These are phyloP conservation scores for Anarsia innoxiella DNA, from an alignment of 2,888 invertebrate genomes.

Conservation along the genomic window DNA sequence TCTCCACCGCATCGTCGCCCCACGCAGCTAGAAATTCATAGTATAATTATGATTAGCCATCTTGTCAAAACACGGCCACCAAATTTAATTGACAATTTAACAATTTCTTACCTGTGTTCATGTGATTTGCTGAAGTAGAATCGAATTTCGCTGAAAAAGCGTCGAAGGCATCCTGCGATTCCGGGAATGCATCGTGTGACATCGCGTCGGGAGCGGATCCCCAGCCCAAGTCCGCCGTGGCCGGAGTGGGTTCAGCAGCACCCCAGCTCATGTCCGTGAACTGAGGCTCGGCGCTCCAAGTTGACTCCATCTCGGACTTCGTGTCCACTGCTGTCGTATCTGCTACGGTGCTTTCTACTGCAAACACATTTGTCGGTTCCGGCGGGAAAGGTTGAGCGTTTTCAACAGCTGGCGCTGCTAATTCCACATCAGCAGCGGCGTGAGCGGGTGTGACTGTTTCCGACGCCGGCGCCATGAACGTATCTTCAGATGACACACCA, in stretches of 20 bases:
- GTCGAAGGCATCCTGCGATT: constrained; percentile 79
- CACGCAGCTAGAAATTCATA: constrained; percentile 45
- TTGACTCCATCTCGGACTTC: background rate
- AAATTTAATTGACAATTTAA: background rate
- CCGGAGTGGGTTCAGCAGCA: background rate
- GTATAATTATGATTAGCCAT: no score
- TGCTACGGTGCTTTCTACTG: no score
- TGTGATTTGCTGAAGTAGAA: constrained; percentile 69
- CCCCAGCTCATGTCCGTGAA: background rate
- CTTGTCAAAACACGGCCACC: no score
- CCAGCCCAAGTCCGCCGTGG: constrained; percentile 35
- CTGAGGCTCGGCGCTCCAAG: background rate
- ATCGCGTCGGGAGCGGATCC: constrained; percentile 38
- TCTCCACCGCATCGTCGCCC: constrained; percentile 64
- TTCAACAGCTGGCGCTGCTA: constrained; percentile 10
- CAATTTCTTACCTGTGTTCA: constrained; percentile 41
- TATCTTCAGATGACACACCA: constrained; percentile 30
- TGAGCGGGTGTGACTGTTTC: background rate
- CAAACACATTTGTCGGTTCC: no score
- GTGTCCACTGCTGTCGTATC: background rate
- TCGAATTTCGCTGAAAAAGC: constrained; percentile 94
- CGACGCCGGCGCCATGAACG: constrained; percentile 24
- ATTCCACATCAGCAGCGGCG: background rate
- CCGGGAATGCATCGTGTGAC: constrained; percentile 45
- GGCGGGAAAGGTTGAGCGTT: constrained; percentile 19